Evolutionary conservation across 2,797 vertebrate genomes (phyloP), one percentile per base, ranked within the genome.

Genomic region (Crax fasciolata): DNA sequence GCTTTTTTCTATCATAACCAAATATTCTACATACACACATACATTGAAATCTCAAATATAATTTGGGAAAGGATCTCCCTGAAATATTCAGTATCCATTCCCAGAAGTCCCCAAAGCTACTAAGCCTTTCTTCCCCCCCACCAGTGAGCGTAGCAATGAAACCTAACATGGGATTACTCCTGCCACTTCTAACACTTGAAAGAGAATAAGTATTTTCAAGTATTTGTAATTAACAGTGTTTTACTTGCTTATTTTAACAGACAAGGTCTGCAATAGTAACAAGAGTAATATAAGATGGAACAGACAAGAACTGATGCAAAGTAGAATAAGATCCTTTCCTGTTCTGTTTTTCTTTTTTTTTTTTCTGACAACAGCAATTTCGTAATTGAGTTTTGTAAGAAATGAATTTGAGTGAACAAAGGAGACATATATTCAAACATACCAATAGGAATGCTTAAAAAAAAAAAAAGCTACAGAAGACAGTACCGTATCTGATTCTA

Each of bases 221-320:
- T 23, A 65, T 24, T 79, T 70, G 13, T 75, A 72, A 62, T 68
- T 81, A 91, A 76, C 35, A 66, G 52, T 10, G 18, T 61, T 76
- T 93, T 85, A 65, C 32, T 84, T 52, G 48, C 48, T 93, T 67
- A 46, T 49, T 95, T 73, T 88, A 84, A 91, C 13, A 83, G 62
- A 84, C 73, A 81, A 62, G 63, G 63, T 87, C 68, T 91, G 48
- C 74, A 91, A 68, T 49, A 59, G 62, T 46, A 73, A 90, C 81
- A 95, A 65, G 35, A 75, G 6, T 43, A 87, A 85, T 30, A 73
- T 13, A 83, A 35, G 20, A 83, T 12, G n/a, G 62, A 94, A 93
- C 16, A 88, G 91, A 59, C 44, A 89, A 77, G 58, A 93, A 75
- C 43, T 79, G 35, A 51, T 83, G 25, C 72, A 3, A 75, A 71